Evolutionary conservation across 1,140 invertebrate species (phyloP), one percentile per base, ranked within the genome.

Genomic region (Hyles vespertilio): DNA sequence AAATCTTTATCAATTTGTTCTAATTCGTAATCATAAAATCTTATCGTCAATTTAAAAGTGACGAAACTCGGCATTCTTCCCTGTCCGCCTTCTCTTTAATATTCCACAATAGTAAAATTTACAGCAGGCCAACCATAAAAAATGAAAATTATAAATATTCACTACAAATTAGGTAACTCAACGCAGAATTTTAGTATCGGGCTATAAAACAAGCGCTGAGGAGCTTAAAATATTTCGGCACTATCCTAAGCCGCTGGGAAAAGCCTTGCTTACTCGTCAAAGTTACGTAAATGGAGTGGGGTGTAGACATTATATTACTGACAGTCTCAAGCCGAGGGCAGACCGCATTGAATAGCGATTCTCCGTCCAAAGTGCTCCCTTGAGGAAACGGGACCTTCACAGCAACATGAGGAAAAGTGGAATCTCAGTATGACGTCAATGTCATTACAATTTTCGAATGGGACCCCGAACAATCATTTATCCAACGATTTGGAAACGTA

Each of bases 281-380:
- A 49, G 47, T 51, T 32, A 40, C 36, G 36, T 54, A 54, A 44
- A 56, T n/a, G 54, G 44, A 47, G 44, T 47, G 54, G 47, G 47
- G 36, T 66, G 48, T 63, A 69, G 59, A 61, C 61, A 66, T 76
- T 75, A 67, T 72, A 56, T 59, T 72, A 49, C 56, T 66, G 70
- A 67, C 60, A 61, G 69, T 12, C 66, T 47, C 59, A 51, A 63
- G 63, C 48, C 62, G 51, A 49, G 51, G 57, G 58, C 61, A 60
- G 47, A 43, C 58, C 64, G 57, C 64, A 69, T 74, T 72, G 65
- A 67, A 74, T 74, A 74, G 72, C 67, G 77, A 78, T 80, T 80
- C 73, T 64, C 54, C 58, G 59, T 58, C 59, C 59, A 61, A 72
- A 74, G 60, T 49, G 60, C 65, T 70, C 75, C 66, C 74, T 3